Base-by-base conservation (phyloP, 2,797 vertebrate species). In the Cryptoprocta ferox region DNA sequence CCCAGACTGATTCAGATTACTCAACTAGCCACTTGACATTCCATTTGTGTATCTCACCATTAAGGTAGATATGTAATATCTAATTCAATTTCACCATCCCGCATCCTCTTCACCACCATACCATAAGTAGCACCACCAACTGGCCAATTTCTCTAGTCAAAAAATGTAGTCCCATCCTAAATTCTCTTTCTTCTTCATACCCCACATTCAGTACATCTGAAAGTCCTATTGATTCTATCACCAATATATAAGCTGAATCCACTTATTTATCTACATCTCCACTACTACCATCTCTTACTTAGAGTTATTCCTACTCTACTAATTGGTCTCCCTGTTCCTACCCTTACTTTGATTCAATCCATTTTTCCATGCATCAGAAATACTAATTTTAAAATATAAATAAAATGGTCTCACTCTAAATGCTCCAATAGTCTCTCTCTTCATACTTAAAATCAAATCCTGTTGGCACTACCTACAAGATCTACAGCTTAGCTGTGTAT, bases 341-440 rank as follows among this genome's bases (percentile, higher is more conserved):
- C 26, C 39, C 66, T 81, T 45, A 76, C 16, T 13, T 87, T 83
- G n/a, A 87, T 61, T 88, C 21, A 81, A 82, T 16, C 19, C 39
- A 88, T 61, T 92, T 79, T 85, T 91, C 68, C 37, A 92, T 2
- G 90, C 0, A 95, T 21, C 18, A 96, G 28, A 89, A 91, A 93
- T 83, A n/a, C 50, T 30, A 3, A 89, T 68, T 80, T 92, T 45
- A 82, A 95, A 75, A 96, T 83, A 48, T 81, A 93, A 92, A 83
- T 18, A 87, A 56, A 16, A 87, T 65, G 42, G 2, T 82, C 35
- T 86, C 61, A 42, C 21, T 94, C 84, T 87, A 94, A 97, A 90
- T 66, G n/a, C 2, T 50, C 53, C 6, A 76, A 61, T 19, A 79
- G 75, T 78, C 83, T 91, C 45, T 91, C 45, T 84, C 26, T 83